These are phyloP conservation scores for Drosophila pachea DNA, from an alignment of 1,140 invertebrate species.

Conservation along the genomic window DNA sequence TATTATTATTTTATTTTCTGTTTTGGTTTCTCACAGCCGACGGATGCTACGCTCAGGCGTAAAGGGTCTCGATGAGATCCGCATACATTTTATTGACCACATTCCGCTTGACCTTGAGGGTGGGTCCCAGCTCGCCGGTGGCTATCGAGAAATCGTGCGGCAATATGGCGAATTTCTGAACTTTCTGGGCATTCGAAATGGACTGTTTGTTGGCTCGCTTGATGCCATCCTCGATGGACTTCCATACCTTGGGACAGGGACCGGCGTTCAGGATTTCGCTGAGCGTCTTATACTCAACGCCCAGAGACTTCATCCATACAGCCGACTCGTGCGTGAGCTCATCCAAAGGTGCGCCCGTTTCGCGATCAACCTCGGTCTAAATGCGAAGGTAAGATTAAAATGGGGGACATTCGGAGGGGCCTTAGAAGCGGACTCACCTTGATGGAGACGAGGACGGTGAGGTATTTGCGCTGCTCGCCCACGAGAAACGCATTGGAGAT, in stretches of 20 bases:
- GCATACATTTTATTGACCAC: conserved; percentile 84
- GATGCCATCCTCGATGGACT: conserved; percentile 89
- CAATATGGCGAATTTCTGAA: conserved; percentile 94
- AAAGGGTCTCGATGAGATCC: conserved; percentile 85
- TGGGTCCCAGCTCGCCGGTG: conserved; percentile 94
- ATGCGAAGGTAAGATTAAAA: not conserved
- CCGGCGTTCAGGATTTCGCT: conserved; percentile 85
- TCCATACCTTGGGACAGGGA: conserved; percentile 81
- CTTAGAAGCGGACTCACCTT: conserved; percentile 82
- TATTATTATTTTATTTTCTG: not conserved
- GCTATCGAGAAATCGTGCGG: conserved; percentile 91
- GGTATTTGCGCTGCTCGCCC: conserved; percentile 92
- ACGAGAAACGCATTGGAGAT: conserved; percentile 92
- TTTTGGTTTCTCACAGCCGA: not conserved
- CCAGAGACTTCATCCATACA: conserved; percentile 86
- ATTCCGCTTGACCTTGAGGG: conserved; percentile 90
- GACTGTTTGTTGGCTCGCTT: conserved; percentile 87
- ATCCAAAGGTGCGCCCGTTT: conserved; percentile 86
- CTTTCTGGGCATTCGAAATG: conserved; percentile 91
- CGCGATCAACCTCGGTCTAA: conserved; percentile 80
- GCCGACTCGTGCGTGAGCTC: conserved; percentile 83
- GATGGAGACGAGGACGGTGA: conserved; percentile 90
- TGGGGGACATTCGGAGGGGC: not conserved
- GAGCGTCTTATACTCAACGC: conserved; percentile 85
- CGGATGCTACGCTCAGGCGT: conserved; percentile 42